Base-by-base conservation (phyloP, 2,797 vertebrate species). In the Sciaenops ocellatus region DNA sequence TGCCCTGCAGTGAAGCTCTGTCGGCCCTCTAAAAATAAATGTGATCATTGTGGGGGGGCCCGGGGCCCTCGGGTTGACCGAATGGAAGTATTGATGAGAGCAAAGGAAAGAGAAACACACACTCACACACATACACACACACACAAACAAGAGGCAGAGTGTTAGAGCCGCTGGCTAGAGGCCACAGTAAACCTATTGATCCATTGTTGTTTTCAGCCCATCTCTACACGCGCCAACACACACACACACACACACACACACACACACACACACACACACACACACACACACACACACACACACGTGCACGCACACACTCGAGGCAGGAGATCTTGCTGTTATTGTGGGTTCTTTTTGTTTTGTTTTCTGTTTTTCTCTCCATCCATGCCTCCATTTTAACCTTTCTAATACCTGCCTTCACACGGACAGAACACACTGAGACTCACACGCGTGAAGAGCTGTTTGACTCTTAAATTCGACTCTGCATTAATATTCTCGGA, bases 171-270 rank as follows among this genome's bases (percentile, higher is more conserved):
- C 88, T 92, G 90, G 92, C 90, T 84, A 79, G 78, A 90, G 90
- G 90, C 92, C 91, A 91, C 88, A 89, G 90, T 87, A 90, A 90
- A 88, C 87, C 85, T 91, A 93, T 92, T 90, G 90, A 93, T 93
- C 90, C 85, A 86, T 85, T 89, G 87, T 88, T 91, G 89, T 91
- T 91, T 92, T 90, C 85, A 88, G 69, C 66, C 74, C 74, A 82
- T 88, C 82, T 76, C 78, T 74, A 69, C 73, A 85, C 50, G 11
- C 59, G 34, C 76, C 57, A 50, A 78, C 52, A 80, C 83, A 74
- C 82, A 77, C 82, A 50, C 48, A 68, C 67, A 76, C 60, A 67
- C 60, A 70, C 70, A 69, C 57, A 69, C 59, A 66, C 41, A 64
- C 34, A 47, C 41, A 34, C 48, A 55, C 59, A 69, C 57, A 62